These are phyloP conservation scores for Mallotus villosus DNA, from an alignment of 2,797 vertebrate species.

Conservation along the genomic window DNA sequence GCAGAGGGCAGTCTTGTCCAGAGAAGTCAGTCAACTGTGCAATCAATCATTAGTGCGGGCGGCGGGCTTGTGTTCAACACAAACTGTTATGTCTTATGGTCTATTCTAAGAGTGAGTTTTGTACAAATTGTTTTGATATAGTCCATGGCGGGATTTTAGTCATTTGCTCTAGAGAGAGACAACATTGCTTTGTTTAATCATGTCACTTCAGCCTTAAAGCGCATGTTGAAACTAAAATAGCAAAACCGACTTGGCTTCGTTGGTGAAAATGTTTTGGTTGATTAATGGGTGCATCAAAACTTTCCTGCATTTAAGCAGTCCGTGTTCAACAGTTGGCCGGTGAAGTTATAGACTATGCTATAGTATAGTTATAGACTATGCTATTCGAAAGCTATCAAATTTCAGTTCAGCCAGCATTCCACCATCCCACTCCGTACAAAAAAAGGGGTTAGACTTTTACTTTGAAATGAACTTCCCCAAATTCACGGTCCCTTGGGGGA, in stretches of 20 bases:
- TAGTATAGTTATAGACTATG: too few species aligned
- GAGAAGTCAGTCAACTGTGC: not conserved
- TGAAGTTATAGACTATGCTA: too few species aligned
- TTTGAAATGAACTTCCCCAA: slow-evolving; percentile 23
- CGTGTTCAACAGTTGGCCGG: slow-evolving; percentile 19
- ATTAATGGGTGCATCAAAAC: not conserved
- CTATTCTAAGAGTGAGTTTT: not conserved
- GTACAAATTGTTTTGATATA: too few species aligned
- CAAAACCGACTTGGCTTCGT: too few species aligned
- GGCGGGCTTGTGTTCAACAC: too few species aligned
- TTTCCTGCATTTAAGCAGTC: slow-evolving; percentile 19
- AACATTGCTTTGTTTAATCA: too few species aligned
- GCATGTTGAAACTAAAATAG: too few species aligned
- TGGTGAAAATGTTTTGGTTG: too few species aligned
- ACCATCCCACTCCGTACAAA: not conserved
- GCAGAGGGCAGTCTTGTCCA: slow-evolving; percentile 37
- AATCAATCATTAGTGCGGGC: not conserved
- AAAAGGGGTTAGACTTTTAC: slow-evolving; percentile 32
- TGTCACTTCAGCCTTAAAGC: not conserved
- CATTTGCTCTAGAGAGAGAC: too few species aligned
- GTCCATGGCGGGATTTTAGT: too few species aligned
- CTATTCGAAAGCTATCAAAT: slow-evolving; percentile 3
- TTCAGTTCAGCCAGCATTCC: slow-evolving; percentile 8
- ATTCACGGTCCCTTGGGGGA: slow-evolving; percentile 19
- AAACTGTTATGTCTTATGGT: not conserved